phyloP scores from a whole-genome alignment of 2,797 vertebrate genomes.

The Pampus argenteus region DNA sequence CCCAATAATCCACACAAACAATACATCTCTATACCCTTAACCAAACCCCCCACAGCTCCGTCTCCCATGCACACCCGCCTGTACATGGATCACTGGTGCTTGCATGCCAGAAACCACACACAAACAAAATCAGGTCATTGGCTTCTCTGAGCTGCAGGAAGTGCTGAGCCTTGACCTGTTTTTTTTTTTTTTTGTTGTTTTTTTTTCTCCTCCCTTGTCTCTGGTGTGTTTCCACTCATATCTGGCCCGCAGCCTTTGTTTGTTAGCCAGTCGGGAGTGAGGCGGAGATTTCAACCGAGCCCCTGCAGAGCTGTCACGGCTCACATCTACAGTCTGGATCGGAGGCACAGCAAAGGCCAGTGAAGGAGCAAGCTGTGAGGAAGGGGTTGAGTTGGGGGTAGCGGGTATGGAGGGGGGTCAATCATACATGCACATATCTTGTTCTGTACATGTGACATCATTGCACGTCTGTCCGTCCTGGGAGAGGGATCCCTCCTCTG shows the following conservation, averaged over 20 bases:
- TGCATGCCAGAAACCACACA: conserved; percentile 53
- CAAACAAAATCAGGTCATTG: conserved; percentile 72
- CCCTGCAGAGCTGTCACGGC: conserved; percentile 45
- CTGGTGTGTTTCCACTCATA: conserved; percentile 51
- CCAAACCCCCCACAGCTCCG: not conserved
- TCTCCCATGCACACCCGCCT: conserved; percentile 36
- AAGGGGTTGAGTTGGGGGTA: no score
- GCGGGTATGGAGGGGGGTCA: not conserved
- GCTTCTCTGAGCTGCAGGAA: conserved; percentile 67
- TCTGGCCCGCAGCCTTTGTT: conserved; percentile 37
- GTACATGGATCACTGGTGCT: conserved; percentile 63
- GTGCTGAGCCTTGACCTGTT: conserved; percentile 55
- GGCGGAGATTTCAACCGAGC: conserved; percentile 27
- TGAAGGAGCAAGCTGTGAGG: conserved; percentile 13
- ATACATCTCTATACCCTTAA: not conserved
- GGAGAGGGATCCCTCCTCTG: no score
- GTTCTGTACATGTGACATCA: no score
- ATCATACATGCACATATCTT: conserved; percentile 8
- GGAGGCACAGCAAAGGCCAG: conserved; percentile 19
- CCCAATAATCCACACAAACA: not conserved
- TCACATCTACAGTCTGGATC: conserved; percentile 25
- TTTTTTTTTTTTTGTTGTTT: not conserved
- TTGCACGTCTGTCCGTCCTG: no score
- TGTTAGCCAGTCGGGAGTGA: conserved; percentile 46
- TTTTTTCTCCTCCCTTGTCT: conserved; percentile 32